Evolutionary conservation across 2,888 invertebrate genomes (phyloP), one percentile per base, ranked within the genome.

Genomic region (Trachelus stipa): DNA sequence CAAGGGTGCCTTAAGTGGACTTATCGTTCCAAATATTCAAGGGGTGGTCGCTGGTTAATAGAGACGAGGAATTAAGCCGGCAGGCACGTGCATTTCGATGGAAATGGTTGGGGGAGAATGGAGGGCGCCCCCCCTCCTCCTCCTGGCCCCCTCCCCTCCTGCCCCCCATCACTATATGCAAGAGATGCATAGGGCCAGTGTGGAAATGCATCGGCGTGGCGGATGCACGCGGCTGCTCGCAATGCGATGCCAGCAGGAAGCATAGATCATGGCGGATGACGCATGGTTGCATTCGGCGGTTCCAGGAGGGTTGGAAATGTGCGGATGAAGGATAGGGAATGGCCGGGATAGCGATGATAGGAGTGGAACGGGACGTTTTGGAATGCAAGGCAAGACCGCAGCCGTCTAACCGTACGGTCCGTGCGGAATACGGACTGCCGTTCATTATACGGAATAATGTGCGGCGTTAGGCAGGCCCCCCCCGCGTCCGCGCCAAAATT

Each of bases 231-330:
- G 71, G 71, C 71, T 71, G 71, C 68, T 34, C 56, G 75, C 73
- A 76, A 74, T 12, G 68, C 35, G 11, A 69, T 75, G 90, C 90
- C 88, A 88, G 89, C 90, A 88, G 92, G 92, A 92, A 92, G 87
- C 92, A 92, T 92, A 93, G 90, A 90, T 89, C 90, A 91, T 88
- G 89, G 89, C 86, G 88, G 87, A 88, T 89, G 90, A 90, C 89
- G 89, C 89, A 88, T 87, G 90, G 89, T 88, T 89, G 90, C 88
- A 90, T 89, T 88, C 85, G 87, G 85, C 81, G 86, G 33, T 31
- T 83, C 82, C 82, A 81, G 86, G 56, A 56, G 90, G 88, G 87
- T 88, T 71, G 88, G 90, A 90, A 89, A 90, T 87, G 88, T 86
- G 87, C 88, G 88, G 90, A 91, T 91, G 91, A 91, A 91, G 91